These are phyloP conservation scores for Alsophila aescularia DNA, from an alignment of 2,888 invertebrate genomes.

Conservation along the genomic window DNA sequence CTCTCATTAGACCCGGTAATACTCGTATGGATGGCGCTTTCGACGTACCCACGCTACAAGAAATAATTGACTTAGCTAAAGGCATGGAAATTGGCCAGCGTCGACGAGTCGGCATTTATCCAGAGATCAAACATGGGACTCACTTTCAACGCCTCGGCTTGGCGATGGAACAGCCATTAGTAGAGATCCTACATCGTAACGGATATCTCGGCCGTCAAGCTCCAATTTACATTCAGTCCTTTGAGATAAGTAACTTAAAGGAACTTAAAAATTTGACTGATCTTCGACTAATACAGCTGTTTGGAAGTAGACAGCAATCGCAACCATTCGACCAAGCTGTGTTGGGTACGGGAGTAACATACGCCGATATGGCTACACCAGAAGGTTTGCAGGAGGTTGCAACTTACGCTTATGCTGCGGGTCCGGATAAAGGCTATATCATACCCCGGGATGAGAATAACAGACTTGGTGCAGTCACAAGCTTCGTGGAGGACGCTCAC, in stretches of 20 bases:
- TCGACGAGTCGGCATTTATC: slow-evolving; percentile 69
- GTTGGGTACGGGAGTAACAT: slow-evolving; percentile 62
- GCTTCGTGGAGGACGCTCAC: slow-evolving; percentile 68
- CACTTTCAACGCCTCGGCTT: slow-evolving; percentile 68
- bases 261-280: slow-evolving; percentile 66
- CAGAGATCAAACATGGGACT: slow-evolving; percentile 72
- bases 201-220: slow-evolving; percentile 62
- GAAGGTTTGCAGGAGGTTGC: slow-evolving; percentile 69
- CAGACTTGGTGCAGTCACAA: slow-evolving; percentile 58
- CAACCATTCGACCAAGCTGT: slow-evolving; percentile 66
- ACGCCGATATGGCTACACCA: slow-evolving; percentile 68
- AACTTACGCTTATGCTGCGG: slow-evolving; percentile 70
- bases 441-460: slow-evolving; percentile 63
- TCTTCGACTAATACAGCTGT: slow-evolving; percentile 67
- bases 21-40: slow-evolving; percentile 65
- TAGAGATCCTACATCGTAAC: slow-evolving; percentile 65
- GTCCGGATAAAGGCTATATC: slow-evolving; percentile 71
- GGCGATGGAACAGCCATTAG: slow-evolving; percentile 66
- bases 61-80: slow-evolving; percentile 72
- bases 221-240: slow-evolving; percentile 74
- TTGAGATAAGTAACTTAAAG: slow-evolving; percentile 73
- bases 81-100: slow-evolving; percentile 63
- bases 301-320: slow-evolving; percentile 38
- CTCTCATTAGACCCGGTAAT: slow-evolving; percentile 67
- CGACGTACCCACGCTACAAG: slow-evolving; percentile 70